Evolutionary conservation across 2,113 vertebrate genomes (phyloP).

Genomic region (Ornithorhynchus anatinus): DNA sequence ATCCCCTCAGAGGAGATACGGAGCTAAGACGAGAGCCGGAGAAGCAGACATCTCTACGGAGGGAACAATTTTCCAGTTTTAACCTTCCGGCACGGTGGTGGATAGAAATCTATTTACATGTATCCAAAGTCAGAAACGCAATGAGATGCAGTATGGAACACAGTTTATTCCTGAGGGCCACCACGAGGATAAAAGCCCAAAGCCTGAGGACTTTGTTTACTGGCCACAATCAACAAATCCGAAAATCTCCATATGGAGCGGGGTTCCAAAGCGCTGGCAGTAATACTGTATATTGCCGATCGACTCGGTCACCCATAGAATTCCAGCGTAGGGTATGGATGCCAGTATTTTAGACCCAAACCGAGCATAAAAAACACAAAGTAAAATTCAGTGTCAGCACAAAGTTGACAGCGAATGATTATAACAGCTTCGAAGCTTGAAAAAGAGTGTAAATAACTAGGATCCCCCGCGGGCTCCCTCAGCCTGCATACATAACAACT

Average conservation of each 20-base stretch:
- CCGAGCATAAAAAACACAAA: constrained; percentile 80
- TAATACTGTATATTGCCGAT: constrained; percentile 67
- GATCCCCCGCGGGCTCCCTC: constrained; percentile 82
- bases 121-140: constrained; percentile 63
- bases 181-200: constrained; percentile 65
- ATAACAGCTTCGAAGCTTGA: constrained; percentile 86
- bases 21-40: constrained; percentile 21
- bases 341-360: constrained; percentile 78
- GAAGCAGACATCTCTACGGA: constrained; percentile 29
- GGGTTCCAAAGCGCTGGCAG: constrained; percentile 64
- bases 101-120: constrained; percentile 54
- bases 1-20: constrained; percentile 25
- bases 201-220: constrained; percentile 68
- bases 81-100: constrained; percentile 50
- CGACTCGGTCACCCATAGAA: constrained; percentile 77
- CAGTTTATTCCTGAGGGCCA: constrained; percentile 64
- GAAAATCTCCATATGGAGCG: constrained; percentile 71
- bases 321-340: constrained; percentile 72
- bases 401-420: constrained; percentile 90
- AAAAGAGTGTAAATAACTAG: constrained; percentile 89
- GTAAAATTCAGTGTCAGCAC: constrained; percentile 86
- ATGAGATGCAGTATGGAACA: constrained; percentile 43
- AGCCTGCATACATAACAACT: constrained; percentile 82
- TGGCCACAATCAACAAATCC: constrained; percentile 74
- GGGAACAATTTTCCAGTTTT: constrained; percentile 53